phyloP scores from a whole-genome alignment of 1,140 invertebrate genomes.

The Ridgeia piscesae region DNA sequence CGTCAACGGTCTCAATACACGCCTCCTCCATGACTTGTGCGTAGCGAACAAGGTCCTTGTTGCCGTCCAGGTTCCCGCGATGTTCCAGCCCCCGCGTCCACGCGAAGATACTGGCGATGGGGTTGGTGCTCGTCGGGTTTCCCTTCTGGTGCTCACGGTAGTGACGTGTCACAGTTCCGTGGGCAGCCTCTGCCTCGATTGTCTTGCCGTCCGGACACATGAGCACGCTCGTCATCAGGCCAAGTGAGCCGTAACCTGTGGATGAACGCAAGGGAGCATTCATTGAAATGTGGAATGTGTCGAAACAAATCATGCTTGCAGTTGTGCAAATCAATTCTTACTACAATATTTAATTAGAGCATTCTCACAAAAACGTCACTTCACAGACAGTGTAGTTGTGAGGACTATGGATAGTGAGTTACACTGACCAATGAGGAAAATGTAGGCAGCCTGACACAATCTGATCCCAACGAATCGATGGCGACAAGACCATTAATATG shows the following conservation, averaged over 20 bases:
- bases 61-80: constrained; percentile 90
- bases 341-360: no score
- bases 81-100: constrained; percentile 86
- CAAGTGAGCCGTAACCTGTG: constrained; percentile 57
- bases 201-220: constrained; percentile 60
- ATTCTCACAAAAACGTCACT: no score
- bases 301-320: no score
- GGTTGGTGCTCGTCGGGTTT: constrained; percentile 59
- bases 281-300: neutral
- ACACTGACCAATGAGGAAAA: neutral
- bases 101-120: constrained; percentile 90
- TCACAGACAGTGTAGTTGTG: no score
- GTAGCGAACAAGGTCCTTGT: constrained; percentile 68
- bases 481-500: neutral
- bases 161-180: constrained; percentile 60
- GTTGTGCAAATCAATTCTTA: no score
- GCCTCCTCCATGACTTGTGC: constrained; percentile 68
- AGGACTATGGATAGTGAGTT: no score
- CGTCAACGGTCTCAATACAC: constrained; percentile 91
- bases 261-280: neutral
- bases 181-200: constrained; percentile 59
- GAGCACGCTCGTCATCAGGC: constrained; percentile 59
- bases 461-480: neutral
- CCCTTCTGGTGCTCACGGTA: constrained; percentile 81
- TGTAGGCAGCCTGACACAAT: neutral